phyloP scores from a whole-genome alignment of 2,113 vertebrate genomes.

The Galbula dea region DNA sequence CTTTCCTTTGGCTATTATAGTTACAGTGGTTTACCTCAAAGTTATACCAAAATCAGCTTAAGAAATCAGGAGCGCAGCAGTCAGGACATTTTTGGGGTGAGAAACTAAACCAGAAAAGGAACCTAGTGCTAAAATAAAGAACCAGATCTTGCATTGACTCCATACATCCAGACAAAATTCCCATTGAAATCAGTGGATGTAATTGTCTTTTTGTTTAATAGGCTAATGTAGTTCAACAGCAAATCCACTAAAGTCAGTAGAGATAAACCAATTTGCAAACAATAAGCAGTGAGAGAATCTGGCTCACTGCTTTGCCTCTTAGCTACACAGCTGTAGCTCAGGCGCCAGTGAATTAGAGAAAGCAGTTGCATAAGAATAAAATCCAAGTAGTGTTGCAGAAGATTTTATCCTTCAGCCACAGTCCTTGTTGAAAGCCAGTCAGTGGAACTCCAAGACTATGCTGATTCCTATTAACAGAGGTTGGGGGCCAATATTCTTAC shows the following conservation, averaged over 20 bases:
- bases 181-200: neutral
- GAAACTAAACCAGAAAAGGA: neutral
- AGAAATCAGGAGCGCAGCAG: neutral
- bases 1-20: neutral
- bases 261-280: slow-evolving; percentile 39
- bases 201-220: neutral
- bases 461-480: neutral
- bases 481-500: neutral
- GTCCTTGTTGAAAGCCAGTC: neutral
- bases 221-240: neutral
- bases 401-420: neutral
- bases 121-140: neutral
- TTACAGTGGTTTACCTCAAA: neutral
- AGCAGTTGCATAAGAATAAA: neutral
- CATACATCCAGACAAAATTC: neutral
- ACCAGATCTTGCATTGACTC: neutral
- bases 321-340: slow-evolving; percentile 8
- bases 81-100: neutral
- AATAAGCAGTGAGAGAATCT: slow-evolving; percentile 16
- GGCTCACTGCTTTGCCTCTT: neutral
- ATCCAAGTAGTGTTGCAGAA: neutral
- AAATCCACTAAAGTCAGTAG: slow-evolving; percentile 12
- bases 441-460: neutral
- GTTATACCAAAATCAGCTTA: neutral
- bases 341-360: neutral